Percentiles rank a stretch among this genome's conserved stretches.
Evolutionary conservation across 1,140 invertebrate species (phyloP).

Genomic region (Subanguina moxae): DNA sequence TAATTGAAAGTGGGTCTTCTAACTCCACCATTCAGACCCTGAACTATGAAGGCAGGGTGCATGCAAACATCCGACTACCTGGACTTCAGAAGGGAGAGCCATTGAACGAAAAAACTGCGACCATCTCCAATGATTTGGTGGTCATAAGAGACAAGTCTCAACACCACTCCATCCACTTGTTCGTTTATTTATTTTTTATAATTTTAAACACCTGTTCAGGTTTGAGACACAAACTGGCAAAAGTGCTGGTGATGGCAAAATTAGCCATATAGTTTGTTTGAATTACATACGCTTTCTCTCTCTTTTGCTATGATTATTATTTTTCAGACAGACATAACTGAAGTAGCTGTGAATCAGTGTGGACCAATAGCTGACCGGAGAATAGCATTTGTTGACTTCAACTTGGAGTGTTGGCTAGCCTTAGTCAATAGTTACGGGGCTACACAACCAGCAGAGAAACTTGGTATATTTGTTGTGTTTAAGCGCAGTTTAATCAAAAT

Average conservation of each 20-base stretch:
- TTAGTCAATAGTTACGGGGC: constrained; percentile 69
- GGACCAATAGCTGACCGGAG: constrained; percentile 70
- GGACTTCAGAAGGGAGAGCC: constrained; percentile 65
- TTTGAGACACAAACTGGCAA: constrained; percentile 74
- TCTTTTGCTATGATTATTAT: background rate
- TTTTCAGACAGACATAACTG: constrained; percentile 67
- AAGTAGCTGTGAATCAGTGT: constrained; percentile 75
- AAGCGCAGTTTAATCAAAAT: background rate
- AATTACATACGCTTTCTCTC: background rate
- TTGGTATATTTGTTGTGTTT: constrained; percentile 64
- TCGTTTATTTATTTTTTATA: no score
- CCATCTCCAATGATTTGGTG: constrained; percentile 73
- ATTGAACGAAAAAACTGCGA: constrained; percentile 67
- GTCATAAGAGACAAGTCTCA: constrained; percentile 74
- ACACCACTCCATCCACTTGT: constrained; percentile 75
- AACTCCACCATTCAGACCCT: constrained; percentile 67
- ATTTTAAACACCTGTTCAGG: no score
- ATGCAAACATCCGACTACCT: constrained; percentile 67
- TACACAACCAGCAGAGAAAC: constrained; percentile 65
- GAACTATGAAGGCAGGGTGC: constrained; percentile 80
- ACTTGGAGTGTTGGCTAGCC: constrained; percentile 74
- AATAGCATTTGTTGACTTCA: constrained; percentile 75
- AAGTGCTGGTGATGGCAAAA: constrained; percentile 69
- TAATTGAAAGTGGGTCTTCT: constrained; percentile 65
- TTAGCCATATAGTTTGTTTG: constrained; percentile 62